Base-by-base conservation (phyloP, 2,797 vertebrate genomes). In the Decapterus maruadsi region DNA sequence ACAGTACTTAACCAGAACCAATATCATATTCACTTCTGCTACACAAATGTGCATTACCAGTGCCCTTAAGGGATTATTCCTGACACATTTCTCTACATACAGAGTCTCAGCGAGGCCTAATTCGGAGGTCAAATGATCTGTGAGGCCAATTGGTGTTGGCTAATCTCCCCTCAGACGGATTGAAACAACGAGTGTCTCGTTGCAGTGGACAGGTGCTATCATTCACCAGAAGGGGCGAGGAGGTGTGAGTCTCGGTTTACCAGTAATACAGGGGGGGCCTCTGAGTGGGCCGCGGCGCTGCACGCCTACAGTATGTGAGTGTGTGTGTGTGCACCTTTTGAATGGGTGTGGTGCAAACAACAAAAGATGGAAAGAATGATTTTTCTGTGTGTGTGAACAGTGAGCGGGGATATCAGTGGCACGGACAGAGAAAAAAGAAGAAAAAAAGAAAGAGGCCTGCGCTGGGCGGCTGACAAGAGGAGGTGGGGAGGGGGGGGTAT, bases 131-230 rank as follows among this genome's bases (percentile, higher is more conserved):
- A 90, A 93, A 91, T 88, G 91, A 94, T 92, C 88, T 90, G 87
- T 90, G 89, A 82, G 90, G 89, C 89, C 91, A 91, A 91, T 93
- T 91, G 92, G 83, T 81, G 88, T 84, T 89, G 72, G 86, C 82
- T 93, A 92, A 93, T 93, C 93, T 94, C 89, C 82, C 85, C 81
- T 90, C 87, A 92, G 88, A 92, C 86, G 80, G 86, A 90, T 72
- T 91, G 92, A 94, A 94, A 94, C 91, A 92, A 87, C 68, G 79
- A 91, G 93, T 87, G 90, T 93, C 92, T 82, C 72, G 79, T 94
- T 94, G 90, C 92, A 91, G 69, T 66, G 84, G 92, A 95, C 93
- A 94, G 92, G 92, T 94, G 93, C 88, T 85, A 92, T 93, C 92
- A 88, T 86, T 94, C 92, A 93, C 87, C 91, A 92, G 89, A 65